Evolutionary conservation across 2,888 invertebrate species (phyloP).

Genomic region (Dolichomitus sp.): DNA sequence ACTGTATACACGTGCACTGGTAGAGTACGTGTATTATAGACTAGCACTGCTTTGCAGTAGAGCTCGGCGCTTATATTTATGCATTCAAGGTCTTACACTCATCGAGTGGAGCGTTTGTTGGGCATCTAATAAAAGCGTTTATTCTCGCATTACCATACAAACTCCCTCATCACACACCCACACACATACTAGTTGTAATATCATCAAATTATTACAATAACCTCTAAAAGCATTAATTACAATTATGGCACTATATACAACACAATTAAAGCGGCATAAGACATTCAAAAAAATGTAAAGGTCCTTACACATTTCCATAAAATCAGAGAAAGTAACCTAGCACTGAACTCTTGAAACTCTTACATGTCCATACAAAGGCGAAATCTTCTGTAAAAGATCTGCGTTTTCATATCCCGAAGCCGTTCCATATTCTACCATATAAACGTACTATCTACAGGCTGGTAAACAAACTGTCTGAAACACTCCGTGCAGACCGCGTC

Average conservation of each 20-base stretch:
- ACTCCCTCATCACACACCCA: too few relatives aligned
- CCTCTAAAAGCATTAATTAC: not conserved
- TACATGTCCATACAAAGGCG: not conserved
- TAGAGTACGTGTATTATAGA: conserved; percentile 3
- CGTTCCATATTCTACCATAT: conserved; percentile 14
- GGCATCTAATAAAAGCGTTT: conserved; percentile 84
- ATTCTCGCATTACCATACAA: conserved; percentile 83
- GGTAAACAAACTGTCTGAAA: conserved; percentile 85
- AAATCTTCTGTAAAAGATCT: conserved; percentile 30
- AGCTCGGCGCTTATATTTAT: conserved; percentile 80
- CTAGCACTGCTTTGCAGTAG: conserved; percentile 35
- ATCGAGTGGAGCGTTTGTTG: conserved; percentile 83
- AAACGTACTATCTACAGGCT: conserved; percentile 62
- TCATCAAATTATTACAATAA: not conserved
- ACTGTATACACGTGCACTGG: conserved; percentile 28
- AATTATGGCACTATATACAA: not conserved
- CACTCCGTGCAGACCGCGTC: conserved; percentile 78
- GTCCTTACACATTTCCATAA: conserved; percentile 7
- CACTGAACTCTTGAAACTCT: not conserved
- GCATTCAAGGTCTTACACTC: conserved; percentile 84
- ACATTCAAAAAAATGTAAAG: not conserved
- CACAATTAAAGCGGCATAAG: not conserved
- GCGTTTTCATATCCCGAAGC: conserved; percentile 22
- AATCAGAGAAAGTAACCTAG: conserved; percentile 1
- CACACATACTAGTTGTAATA: not conserved